A percentile compares a stretch with the other conserved stretches of the same genome.
Conservation (phyloP, 2,888 invertebrate genomes). For the Hesperia comma region DNA sequence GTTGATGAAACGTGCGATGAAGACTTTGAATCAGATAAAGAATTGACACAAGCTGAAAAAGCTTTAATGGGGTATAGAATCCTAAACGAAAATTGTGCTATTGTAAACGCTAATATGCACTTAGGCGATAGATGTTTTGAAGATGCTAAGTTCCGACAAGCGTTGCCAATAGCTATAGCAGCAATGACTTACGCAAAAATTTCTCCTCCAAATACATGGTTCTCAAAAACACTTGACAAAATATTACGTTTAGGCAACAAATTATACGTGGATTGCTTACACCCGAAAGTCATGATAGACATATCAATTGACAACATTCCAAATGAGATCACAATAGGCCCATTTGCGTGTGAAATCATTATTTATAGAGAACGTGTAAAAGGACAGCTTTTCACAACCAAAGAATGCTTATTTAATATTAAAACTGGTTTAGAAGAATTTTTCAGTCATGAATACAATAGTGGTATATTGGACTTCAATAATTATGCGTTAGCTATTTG, state of each 20-base stretch:
- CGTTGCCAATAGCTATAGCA: conserved; percentile 83
- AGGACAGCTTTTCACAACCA: conserved; percentile 76
- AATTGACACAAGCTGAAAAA: conserved; percentile 74
- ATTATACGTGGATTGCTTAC: conserved; percentile 79
- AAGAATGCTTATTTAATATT: conserved; percentile 80
- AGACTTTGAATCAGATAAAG: conserved; percentile 77
- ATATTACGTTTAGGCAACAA: conserved; percentile 84
- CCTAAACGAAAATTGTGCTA: conserved; percentile 81
- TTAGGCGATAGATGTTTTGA: conserved; percentile 84
- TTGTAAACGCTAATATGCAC: conserved; percentile 84
- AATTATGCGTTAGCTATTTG: conserved; percentile 84
- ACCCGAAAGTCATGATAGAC: conserved; percentile 77
- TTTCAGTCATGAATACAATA: conserved; percentile 78
- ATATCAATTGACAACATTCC: conserved; percentile 82
- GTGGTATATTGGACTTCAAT: conserved; percentile 84
- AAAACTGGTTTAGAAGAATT: conserved; percentile 77
- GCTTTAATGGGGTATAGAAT: conserved; percentile 83
- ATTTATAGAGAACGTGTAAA: conserved; percentile 81
- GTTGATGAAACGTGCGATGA: conserved; percentile 70
- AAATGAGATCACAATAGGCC: conserved; percentile 82
- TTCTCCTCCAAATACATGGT: conserved; percentile 85
- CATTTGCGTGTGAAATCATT: conserved; percentile 83
- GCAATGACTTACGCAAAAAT: conserved; percentile 87
- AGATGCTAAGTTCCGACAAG: conserved; percentile 84
- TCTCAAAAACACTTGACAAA: conserved; percentile 83